Conservation (phyloP, 2,797 vertebrate species). For the Microctenopoma steveboyesi region DNA sequence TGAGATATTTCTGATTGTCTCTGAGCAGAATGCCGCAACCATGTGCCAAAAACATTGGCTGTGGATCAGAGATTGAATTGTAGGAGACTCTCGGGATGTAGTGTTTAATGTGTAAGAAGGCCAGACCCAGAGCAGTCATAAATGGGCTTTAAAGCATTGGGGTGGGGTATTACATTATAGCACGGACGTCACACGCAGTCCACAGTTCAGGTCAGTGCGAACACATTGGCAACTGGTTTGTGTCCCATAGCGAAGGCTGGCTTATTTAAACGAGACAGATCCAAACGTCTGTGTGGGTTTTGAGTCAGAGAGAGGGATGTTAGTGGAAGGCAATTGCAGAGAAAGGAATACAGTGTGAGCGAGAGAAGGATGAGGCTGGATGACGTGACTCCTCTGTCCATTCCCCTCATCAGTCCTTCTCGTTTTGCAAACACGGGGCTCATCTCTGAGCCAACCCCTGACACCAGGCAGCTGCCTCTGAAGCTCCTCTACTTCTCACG, state of each 20-base stretch:
- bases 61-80: conserved; percentile 33
- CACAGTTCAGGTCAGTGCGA: conserved; percentile 45
- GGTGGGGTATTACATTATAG: conserved; percentile 39
- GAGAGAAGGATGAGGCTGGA: conserved; percentile 48
- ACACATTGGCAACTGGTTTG: conserved; percentile 32
- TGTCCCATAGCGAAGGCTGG: conserved; percentile 45
- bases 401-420: conserved; percentile 1
- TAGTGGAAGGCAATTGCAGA: conserved; percentile 53
- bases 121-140: conserved; percentile 42
- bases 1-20: conserved; percentile 65
- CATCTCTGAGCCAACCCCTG: conserved; percentile 22
- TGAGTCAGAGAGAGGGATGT: conserved; percentile 47
- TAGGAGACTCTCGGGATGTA: conserved; percentile 21
- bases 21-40: conserved; percentile 42
- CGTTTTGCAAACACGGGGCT: conserved; percentile 2
- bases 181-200: conserved; percentile 48
- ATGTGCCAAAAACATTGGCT: conserved; percentile 28
- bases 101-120: conserved; percentile 21
- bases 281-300: conserved; percentile 39
- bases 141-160: conserved; percentile 53
- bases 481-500: conserved; percentile 66
- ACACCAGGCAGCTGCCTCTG: conserved; percentile 28
- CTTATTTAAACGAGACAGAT: conserved; percentile 30
- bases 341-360: conserved; percentile 32
- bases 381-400: conserved; percentile 27